Evolutionary conservation across 2,888 invertebrate species (phyloP), one percentile per base, ranked within the genome.

Genomic region (Oscheius myriophilus): DNA sequence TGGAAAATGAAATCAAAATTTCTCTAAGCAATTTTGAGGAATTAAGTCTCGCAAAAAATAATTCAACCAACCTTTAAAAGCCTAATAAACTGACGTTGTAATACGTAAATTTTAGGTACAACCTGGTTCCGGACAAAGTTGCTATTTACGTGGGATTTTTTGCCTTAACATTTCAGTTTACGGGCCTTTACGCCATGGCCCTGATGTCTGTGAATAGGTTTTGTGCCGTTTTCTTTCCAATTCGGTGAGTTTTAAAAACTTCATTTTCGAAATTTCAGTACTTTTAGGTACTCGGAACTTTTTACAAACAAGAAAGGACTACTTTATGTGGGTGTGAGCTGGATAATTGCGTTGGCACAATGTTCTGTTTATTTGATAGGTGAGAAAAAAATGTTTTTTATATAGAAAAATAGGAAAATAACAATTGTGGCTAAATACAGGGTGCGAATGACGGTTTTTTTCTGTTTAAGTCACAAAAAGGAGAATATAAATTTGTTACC

Each of bases 91-190:
- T n/a, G n/a, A n/a, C n/a, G n/a, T n/a, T n/a, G n/a, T n/a, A n/a
- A n/a, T n/a, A n/a, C n/a, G n/a, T n/a, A n/a, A 16, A 42, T 14
- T 46, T 14, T 18, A 46, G 46, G 46, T n/a, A 46, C 1, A 4
- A 46, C 1, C 46, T 46, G 9, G 46, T 46, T 18, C 46, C 46
- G 4, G 1, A 46, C 14, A 0, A 11, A n/a, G 14, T 46, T 4
- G 46, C 46, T 1, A 46, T 46, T 18, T 46, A 46, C 46, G 46
- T 46, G n/a, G 46, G 46, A 16, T 46, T n/a, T 18, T 46, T 46
- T 46, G 46, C 46, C 46, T 18, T 46, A 0, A 18, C 1, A 16
- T 46, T 46, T 14, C 46, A 46, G 18, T 46, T 46, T 14, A 46
- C 46, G 4, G 46, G 46, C 18, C 46, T n/a, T 18, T 46, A 46